These are phyloP conservation scores for Megaceryle alcyon DNA, from an alignment of 2,797 vertebrate genomes.

Conservation along the genomic window DNA sequence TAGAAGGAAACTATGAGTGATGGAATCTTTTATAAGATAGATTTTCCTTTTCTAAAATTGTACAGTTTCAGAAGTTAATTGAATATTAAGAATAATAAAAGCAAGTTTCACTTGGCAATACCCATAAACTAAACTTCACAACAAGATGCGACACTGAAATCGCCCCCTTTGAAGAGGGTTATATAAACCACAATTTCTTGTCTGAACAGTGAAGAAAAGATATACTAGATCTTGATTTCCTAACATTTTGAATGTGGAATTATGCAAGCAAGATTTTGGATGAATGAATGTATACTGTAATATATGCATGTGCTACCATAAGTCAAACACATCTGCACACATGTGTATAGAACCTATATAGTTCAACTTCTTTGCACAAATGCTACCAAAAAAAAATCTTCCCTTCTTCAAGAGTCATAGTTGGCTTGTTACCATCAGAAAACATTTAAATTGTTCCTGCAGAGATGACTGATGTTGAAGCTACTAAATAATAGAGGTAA, in stretches of 20 bases:
- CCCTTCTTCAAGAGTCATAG: neutral
- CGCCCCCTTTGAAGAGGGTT: neutral
- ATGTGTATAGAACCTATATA: neutral
- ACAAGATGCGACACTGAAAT: neutral
- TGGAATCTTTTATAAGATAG: neutral
- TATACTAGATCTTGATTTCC: neutral
- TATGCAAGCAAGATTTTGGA: neutral
- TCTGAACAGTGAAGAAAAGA: neutral
- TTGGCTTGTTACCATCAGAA: neutral
- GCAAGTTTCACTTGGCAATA: neutral
- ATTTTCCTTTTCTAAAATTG: neutral
- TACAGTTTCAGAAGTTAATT: neutral
- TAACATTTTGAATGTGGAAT: neutral
- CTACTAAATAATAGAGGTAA: neutral
- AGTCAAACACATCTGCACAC: neutral
- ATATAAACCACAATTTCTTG: neutral
- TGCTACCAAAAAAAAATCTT: neutral
- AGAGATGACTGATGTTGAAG: neutral
- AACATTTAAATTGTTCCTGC: neutral
- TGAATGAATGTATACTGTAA: neutral
- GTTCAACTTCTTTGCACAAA: neutral
- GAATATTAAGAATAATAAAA: neutral
- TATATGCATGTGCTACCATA: accelerated
- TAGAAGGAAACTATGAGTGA: neutral
- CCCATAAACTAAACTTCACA: neutral